Conservation (phyloP, 2,888 invertebrate species). For the Leptinotarsa juncta region DNA sequence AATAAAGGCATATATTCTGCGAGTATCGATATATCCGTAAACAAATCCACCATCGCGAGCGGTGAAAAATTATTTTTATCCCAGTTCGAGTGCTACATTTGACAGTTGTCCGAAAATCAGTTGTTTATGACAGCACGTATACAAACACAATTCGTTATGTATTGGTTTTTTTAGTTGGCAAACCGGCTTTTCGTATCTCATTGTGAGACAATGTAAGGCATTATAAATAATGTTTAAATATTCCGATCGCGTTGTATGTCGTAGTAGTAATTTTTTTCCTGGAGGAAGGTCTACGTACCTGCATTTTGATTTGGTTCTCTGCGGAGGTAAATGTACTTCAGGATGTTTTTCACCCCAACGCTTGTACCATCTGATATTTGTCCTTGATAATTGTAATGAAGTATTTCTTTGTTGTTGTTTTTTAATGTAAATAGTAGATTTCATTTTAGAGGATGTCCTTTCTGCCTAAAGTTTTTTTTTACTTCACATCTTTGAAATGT, state of each 20-base stretch:
- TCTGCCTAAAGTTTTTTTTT: too few species aligned
- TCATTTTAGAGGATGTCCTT: too few species aligned
- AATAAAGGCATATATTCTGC: conserved; percentile 23
- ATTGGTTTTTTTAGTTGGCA: conserved; percentile 32
- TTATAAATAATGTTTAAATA: conserved; percentile 12
- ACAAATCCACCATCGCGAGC: not conserved
- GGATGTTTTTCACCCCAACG: not conserved
- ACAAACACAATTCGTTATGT: conserved; percentile 30
- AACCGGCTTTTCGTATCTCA: conserved; percentile 36
- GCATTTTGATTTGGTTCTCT: conserved; percentile 15
- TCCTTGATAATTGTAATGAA: too few species aligned
- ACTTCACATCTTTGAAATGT: too few species aligned
- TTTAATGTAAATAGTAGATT: too few species aligned
- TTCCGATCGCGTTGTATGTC: not conserved
- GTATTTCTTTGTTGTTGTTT: too few species aligned
- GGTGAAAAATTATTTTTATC: conserved; percentile 4
- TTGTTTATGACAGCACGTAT: conserved; percentile 41
- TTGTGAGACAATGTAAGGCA: conserved; percentile 4
- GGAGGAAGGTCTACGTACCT: conserved; percentile 3
- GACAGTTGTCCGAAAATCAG: conserved; percentile 25
- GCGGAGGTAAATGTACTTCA: conserved; percentile 13
- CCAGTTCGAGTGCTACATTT: not conserved
- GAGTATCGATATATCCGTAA: not conserved
- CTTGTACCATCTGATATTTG: too few species aligned
- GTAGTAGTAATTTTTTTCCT: not conserved